Evolutionary conservation across 2,888 invertebrate species (phyloP).

Genomic region (Amphipyra berbera): DNA sequence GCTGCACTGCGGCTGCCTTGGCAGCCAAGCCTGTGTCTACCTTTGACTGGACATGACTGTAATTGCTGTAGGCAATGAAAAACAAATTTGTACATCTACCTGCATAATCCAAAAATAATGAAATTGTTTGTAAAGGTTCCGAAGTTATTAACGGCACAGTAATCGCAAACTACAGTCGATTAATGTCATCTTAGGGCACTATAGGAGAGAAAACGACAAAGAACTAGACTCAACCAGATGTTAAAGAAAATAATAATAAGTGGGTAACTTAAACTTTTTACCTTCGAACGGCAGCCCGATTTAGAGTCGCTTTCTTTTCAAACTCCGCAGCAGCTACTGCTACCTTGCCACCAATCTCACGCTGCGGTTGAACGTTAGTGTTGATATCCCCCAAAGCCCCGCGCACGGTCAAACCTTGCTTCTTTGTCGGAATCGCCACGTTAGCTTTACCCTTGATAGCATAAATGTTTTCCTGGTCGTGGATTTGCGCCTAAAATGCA

Average conservation of each 20-base stretch:
- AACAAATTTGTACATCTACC: constrained; percentile 39
- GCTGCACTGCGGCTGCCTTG: constrained; percentile 67
- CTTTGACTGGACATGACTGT: constrained; percentile 86
- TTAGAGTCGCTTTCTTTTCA: constrained; percentile 78
- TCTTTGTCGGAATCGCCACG: constrained; percentile 70
- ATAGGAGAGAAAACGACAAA: neutral
- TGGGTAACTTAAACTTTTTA: constrained; percentile 49
- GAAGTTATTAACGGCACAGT: too few species aligned
- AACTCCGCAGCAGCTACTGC: constrained; percentile 76
- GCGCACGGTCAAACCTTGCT: constrained; percentile 74
- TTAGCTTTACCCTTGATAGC: constrained; percentile 74
- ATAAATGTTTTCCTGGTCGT: constrained; percentile 82
- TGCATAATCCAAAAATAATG: constrained; percentile 13
- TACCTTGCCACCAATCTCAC: constrained; percentile 77
- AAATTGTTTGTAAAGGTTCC: neutral
- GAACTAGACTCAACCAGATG: constrained; percentile 19
- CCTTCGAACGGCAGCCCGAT: constrained; percentile 71
- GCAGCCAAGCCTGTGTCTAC: constrained; percentile 80
- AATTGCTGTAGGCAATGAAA: constrained; percentile 73
- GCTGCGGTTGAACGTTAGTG: constrained; percentile 78
- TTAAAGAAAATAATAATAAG: constrained; percentile 6
- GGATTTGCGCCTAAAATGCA: constrained; percentile 69
- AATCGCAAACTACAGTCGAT: neutral
- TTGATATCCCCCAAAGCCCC: constrained; percentile 84
- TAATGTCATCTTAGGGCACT: neutral